Evolutionary conservation across 92 coral and sea anemone genomes (phyloP).

Genomic region (Micromussa lordhowensis): DNA sequence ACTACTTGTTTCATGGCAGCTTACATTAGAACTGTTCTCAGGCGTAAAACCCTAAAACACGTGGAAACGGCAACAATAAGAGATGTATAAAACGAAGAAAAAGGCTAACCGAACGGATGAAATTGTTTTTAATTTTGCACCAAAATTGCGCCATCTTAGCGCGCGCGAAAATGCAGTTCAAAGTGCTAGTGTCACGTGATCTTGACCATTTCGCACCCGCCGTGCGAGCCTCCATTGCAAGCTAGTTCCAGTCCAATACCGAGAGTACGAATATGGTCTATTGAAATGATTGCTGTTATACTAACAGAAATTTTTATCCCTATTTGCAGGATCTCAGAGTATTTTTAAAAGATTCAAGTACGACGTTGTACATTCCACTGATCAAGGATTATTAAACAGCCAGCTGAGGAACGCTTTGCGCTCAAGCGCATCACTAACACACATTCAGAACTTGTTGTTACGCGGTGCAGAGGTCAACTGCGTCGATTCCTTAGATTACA

Average conservation of each 20-base stretch:
- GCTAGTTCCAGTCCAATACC: too few relatives aligned
- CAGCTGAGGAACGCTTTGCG: conserved; percentile 65
- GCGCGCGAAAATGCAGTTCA: neutral
- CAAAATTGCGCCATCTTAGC: neutral
- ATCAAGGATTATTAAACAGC: conserved; percentile 47
- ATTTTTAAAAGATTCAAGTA: conserved; percentile 54
- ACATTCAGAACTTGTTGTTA: conserved; percentile 50
- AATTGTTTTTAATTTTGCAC: neutral
- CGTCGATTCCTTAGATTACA: conserved; percentile 70
- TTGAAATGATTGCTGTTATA: neutral
- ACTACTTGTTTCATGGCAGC: too few relatives aligned
- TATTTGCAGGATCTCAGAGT: conserved; percentile 33
- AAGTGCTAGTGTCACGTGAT: neutral
- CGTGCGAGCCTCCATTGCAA: too few relatives aligned
- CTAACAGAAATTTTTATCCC: neutral
- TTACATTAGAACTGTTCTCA: too few relatives aligned
- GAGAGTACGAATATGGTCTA: too few relatives aligned
- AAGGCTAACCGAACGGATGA: neutral
- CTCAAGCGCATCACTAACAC: conserved; percentile 47
- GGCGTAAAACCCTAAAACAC: too few relatives aligned
- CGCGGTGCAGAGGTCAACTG: conserved; percentile 82
- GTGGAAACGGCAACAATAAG: neutral
- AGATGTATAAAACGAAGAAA: neutral
- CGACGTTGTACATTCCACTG: conserved; percentile 32
- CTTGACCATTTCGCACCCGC: neutral